These are phyloP conservation scores for Lepidurus couesii DNA, from an alignment of 1,140 invertebrate genomes.

Conservation along the genomic window DNA sequence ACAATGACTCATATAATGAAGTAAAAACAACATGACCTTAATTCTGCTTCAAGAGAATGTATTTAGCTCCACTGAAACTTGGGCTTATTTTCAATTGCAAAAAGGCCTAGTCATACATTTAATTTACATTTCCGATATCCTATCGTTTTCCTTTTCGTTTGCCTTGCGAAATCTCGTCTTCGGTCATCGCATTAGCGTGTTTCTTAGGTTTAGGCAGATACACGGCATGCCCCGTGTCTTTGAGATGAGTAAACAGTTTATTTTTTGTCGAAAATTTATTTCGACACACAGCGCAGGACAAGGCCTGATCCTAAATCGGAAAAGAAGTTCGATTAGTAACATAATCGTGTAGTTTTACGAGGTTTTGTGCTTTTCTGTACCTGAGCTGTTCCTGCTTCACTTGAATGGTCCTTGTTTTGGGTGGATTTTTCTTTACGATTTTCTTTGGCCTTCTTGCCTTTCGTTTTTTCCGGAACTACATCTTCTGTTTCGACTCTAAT, in stretches of 20 bases:
- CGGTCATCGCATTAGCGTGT: not conserved
- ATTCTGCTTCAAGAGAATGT: too few species aligned
- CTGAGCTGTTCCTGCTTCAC: not conserved
- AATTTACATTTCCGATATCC: not conserved
- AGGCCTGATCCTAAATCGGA: not conserved
- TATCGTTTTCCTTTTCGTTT: slow-evolving; percentile 5
- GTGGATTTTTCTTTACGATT: not conserved
- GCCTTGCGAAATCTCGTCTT: not conserved
- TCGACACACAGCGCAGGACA: not conserved
- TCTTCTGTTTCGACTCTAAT: not conserved
- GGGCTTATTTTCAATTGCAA: not conserved
- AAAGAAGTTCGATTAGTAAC: not conserved
- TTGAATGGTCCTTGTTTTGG: not conserved
- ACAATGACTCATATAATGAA: not conserved
- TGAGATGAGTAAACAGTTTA: not conserved
- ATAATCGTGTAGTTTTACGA: too few species aligned
- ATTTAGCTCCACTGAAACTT: too few species aligned
- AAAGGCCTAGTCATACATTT: not conserved
- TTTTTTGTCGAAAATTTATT: slow-evolving; percentile 3
- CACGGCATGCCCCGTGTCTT: not conserved
- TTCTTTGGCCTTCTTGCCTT: slow-evolving; percentile 18
- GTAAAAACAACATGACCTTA: not conserved
- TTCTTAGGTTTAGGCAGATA: not conserved
- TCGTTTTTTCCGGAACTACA: slow-evolving; percentile 12
- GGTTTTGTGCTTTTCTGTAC: too few species aligned